Evolutionary conservation across 2,797 vertebrate species (phyloP), one percentile per base, ranked within the genome.

Genomic region (Microcaecilia unicolor): DNA sequence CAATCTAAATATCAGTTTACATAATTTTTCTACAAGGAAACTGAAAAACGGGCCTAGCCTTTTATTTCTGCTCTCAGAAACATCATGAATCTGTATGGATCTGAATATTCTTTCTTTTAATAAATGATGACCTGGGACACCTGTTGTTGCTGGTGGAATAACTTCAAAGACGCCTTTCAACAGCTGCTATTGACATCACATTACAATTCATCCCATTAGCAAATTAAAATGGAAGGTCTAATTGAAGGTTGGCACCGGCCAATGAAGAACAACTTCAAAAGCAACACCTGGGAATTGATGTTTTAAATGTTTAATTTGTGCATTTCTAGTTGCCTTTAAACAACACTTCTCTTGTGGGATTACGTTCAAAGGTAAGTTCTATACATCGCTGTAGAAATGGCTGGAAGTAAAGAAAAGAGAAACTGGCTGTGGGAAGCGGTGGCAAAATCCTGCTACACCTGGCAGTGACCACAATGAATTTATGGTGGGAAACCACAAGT

Each of bases 271-370:
- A n/a, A 76, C 69, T 78, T 80, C 74, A 76, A 78, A 77, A 77
- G 71, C 56, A 76, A 70, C 75, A 84, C 69, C 76, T 82, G 75
- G 68, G 62, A 42, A 67, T 70, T 37, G 58, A 69, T 71, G 64
- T 66, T 77, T 71, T 59, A 66, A 62, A 64, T 68, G n/a, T 72
- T 76, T 80, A 80, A 78, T 81, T 80, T 74, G 57, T 64, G 41
- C 51, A 41, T 23, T 50, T 66, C 13, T 41, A 19, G 15, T 36
- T 58, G 55, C 37, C 47, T 63, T 64, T 49, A 58, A 46, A 56
- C 68, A 41, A 37, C 26, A 42, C 28, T 70, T 72, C 26, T 58
- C 59, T 58, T 53, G 55, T 5, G 67, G 32, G 22, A 38, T 38
- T n/a, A 30, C 66, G 56, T 72, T 72, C 61, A 72, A 71, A 74